Conservation (phyloP, 2,888 invertebrate species). For the Spisula subtruncata region DNA sequence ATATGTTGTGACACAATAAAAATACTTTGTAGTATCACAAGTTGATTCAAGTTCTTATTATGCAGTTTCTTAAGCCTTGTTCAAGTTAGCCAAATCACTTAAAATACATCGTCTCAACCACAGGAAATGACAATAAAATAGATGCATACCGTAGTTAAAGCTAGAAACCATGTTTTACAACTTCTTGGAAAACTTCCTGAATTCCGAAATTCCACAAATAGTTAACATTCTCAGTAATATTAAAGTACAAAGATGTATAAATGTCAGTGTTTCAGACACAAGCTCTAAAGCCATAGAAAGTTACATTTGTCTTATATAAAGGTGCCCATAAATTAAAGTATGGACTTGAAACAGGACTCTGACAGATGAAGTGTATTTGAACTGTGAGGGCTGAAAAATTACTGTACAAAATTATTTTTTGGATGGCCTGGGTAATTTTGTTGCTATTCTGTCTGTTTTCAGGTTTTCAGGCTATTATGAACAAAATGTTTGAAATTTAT, state of each 20-base stretch:
- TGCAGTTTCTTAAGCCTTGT: background rate
- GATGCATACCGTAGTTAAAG: background rate
- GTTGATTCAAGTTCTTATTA: background rate
- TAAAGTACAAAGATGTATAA: background rate
- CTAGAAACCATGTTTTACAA: conserved; percentile 10
- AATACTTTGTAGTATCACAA: background rate
- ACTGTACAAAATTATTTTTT: too few species aligned
- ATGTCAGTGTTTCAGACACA: too few species aligned
- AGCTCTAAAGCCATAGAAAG: too few species aligned
- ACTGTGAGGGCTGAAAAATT: too few species aligned
- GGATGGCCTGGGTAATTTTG: too few species aligned
- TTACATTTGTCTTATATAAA: too few species aligned
- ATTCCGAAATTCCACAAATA: background rate
- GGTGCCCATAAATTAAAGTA: too few species aligned
- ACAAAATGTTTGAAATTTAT: too few species aligned
- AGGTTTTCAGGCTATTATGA: too few species aligned
- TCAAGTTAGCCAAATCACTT: background rate
- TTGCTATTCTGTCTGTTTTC: too few species aligned
- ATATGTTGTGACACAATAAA: background rate
- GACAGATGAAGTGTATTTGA: too few species aligned
- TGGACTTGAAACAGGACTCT: too few species aligned
- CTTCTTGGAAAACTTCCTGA: background rate
- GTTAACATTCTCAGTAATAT: background rate
- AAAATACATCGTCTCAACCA: background rate
- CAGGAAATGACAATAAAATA: conserved; percentile 6